Evolutionary conservation across 2,113 vertebrate species (phyloP).

Genomic region (Caretta caretta): DNA sequence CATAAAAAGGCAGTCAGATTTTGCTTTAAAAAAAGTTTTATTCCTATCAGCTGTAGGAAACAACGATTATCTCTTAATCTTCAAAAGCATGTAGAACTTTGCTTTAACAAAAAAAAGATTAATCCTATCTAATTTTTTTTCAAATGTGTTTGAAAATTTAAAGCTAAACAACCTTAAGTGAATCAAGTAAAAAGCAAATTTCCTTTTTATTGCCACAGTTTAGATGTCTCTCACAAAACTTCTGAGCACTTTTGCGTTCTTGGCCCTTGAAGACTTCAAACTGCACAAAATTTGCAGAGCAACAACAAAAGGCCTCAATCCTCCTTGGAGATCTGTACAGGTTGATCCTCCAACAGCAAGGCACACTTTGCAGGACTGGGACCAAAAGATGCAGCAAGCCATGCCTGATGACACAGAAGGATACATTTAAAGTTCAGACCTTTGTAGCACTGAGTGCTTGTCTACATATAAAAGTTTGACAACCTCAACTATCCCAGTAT

Average conservation of each 20-base stretch:
- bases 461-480: too few species aligned
- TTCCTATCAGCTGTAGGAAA: not conserved
- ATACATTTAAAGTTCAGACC: too few species aligned
- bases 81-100: not conserved
- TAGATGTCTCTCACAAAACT: not conserved
- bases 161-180: not conserved
- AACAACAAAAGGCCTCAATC: not conserved
- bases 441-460: too few species aligned
- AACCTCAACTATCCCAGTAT: too few species aligned
- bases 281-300: not conserved
- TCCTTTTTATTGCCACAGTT: not conserved
- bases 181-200: not conserved
- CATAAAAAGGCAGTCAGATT: not conserved
- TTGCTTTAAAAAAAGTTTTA: not conserved
- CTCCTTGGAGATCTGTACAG: not conserved
- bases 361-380: not conserved
- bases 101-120: not conserved
- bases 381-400: not conserved
- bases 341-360: not conserved
- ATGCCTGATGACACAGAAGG: not conserved
- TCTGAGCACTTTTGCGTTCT: not conserved
- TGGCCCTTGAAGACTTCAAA: not conserved
- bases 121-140: not conserved
- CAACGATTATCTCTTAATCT: not conserved
- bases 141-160: not conserved